Evolutionary conservation across 2,888 invertebrate species (phyloP).

Genomic region (Hipparchia sbordonii): DNA sequence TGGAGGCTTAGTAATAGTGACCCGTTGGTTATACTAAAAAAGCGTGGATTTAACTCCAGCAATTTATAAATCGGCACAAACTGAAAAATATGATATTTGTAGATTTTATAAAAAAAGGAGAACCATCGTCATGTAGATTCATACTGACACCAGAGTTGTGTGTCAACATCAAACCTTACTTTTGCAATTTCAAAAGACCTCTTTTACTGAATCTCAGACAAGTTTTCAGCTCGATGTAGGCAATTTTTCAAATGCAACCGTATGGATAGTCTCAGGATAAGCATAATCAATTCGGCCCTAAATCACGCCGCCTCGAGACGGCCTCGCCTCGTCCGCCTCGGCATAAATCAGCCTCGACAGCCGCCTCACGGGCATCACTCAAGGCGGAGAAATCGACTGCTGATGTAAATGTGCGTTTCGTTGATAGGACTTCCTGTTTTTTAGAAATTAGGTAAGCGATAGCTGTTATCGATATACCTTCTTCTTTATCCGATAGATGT

Average conservation of each 20-base stretch:
- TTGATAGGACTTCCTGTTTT: neutral
- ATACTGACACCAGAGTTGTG: no score
- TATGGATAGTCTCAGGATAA: neutral
- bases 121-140: no score
- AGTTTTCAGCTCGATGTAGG: neutral
- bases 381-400: conserved; percentile 1
- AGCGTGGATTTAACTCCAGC: no score
- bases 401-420: conserved; percentile 5
- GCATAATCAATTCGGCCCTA: conserved; percentile 4
- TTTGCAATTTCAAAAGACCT: neutral
- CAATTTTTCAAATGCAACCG: conserved; percentile 6
- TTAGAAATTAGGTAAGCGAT: neutral
- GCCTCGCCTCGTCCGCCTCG: neutral
- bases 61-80: no score
- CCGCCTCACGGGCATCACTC: neutral
- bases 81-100: no score
- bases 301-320: neutral
- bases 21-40: no score
- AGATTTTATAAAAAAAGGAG: no score
- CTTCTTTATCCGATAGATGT: no score
- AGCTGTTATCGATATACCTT: no score
- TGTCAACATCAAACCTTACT: no score
- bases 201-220: neutral
- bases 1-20: no score
- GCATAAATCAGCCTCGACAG: conserved; percentile 2